Evolutionary conservation across 2,113 vertebrate species (phyloP).

Genomic region (Limnothrissa miodon): DNA sequence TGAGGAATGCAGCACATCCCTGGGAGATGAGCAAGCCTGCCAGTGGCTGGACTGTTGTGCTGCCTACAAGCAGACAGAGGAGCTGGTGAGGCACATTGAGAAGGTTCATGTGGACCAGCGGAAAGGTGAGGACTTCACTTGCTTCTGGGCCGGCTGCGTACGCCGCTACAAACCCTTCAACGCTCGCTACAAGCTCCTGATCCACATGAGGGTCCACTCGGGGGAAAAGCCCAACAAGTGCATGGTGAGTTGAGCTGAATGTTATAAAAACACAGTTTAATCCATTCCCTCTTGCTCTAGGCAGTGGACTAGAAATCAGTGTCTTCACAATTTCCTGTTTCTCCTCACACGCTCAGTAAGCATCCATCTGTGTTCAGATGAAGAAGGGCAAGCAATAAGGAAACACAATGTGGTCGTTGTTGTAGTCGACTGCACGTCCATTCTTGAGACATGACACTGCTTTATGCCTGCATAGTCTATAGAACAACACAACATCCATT

Average conservation of each 20-base stretch:
- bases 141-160: slow-evolving; percentile 92
- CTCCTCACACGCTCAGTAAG: background rate
- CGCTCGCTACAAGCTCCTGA: slow-evolving; percentile 96
- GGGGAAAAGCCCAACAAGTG: slow-evolving; percentile 98
- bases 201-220: slow-evolving; percentile 97
- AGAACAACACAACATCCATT: too few relatives aligned
- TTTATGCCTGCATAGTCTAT: too few relatives aligned
- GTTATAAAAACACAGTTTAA: background rate
- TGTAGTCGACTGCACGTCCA: background rate
- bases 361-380: background rate
- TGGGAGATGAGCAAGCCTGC: slow-evolving; percentile 71
- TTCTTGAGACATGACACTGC: background rate
- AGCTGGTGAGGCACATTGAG: slow-evolving; percentile 95
- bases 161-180: slow-evolving; percentile 95
- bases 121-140: slow-evolving; percentile 95
- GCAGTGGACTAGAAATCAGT: background rate
- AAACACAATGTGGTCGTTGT: background rate
- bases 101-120: slow-evolving; percentile 94
- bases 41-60: slow-evolving; percentile 93
- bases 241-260: slow-evolving; percentile 81
- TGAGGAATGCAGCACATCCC: background rate
- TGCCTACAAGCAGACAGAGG: slow-evolving; percentile 84
- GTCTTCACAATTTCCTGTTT: background rate
- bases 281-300: background rate
- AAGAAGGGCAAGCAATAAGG: background rate